phyloP scores from a whole-genome alignment of 2,888 invertebrate genomes.

The Amiota minor region DNA sequence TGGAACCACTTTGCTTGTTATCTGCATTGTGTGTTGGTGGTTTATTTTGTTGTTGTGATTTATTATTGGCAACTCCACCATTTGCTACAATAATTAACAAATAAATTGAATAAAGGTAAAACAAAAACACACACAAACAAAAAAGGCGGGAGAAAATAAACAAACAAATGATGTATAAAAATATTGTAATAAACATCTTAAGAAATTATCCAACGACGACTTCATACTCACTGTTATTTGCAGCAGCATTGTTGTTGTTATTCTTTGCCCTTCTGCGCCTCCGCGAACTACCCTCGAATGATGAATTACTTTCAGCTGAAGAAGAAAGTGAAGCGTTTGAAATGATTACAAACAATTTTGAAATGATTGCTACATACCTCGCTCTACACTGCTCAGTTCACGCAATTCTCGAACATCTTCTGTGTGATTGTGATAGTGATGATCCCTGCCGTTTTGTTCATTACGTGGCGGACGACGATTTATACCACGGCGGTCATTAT shows the following conservation, averaged over 20 bases:
- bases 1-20: slow-evolving; percentile 62
- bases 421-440: slow-evolving; percentile 69
- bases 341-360: slow-evolving; percentile 25
- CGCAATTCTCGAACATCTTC: slow-evolving; percentile 71
- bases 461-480: slow-evolving; percentile 68
- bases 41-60: slow-evolving; percentile 69
- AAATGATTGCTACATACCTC: slow-evolving; percentile 59
- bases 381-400: slow-evolving; percentile 73
- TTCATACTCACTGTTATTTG: slow-evolving; percentile 72
- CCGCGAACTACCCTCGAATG: slow-evolving; percentile 72
- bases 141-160: no score
- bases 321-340: neutral
- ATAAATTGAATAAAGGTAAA: slow-evolving; percentile 11
- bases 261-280: slow-evolving; percentile 73
- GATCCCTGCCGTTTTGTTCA: slow-evolving; percentile 71
- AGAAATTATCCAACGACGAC: slow-evolving; percentile 31
- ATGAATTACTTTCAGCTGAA: slow-evolving; percentile 73
- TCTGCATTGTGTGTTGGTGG: slow-evolving; percentile 66
- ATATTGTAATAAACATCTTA: no score
- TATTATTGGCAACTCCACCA: slow-evolving; percentile 70
- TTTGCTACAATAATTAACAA: slow-evolving; percentile 59
- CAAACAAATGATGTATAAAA: no score
- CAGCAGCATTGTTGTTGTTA: slow-evolving; percentile 67
- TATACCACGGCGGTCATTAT: slow-evolving; percentile 68
- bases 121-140: neutral